Percentiles rank a stretch among this genome's conserved stretches.
These are phyloP conservation scores for Margaritifera margaritifera DNA, from an alignment of 2,888 invertebrate genomes.

Conservation along the genomic window DNA sequence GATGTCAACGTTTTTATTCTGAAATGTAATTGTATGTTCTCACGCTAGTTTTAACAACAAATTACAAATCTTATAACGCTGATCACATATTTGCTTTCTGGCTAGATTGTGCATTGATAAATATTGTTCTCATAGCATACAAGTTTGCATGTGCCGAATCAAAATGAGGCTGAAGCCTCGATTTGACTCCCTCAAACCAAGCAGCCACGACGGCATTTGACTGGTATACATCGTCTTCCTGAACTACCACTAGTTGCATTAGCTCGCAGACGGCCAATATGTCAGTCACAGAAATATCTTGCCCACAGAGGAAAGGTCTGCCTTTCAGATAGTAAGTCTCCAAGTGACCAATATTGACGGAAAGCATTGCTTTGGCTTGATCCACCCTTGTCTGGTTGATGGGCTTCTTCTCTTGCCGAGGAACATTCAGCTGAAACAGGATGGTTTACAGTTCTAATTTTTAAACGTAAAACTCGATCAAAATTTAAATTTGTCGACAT, in stretches of 20 bases:
- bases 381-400: conserved; percentile 28
- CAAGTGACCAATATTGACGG: conserved; percentile 28
- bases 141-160: conserved; percentile 45
- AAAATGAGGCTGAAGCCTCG: conserved; percentile 45
- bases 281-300: conserved; percentile 64
- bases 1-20: too few relatives aligned
- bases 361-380: conserved; percentile 14
- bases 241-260: conserved; percentile 57
- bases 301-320: conserved; percentile 51
- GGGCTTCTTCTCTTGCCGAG: conserved; percentile 6
- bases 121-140: conserved; percentile 9
- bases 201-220: conserved; percentile 50
- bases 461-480: too few relatives aligned
- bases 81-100: too few relatives aligned
- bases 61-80: too few relatives aligned
- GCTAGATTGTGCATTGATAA: neutral
- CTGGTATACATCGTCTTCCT: conserved; percentile 51
- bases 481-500: too few relatives aligned
- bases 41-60: too few relatives aligned
- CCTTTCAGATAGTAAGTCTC: conserved; percentile 58
- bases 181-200: conserved; percentile 61
- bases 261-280: conserved; percentile 64
- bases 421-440: neutral
- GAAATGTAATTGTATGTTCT: too few relatives aligned
- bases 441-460: too few relatives aligned